Base-by-base conservation (phyloP, 2,888 invertebrate genomes). In the Cosmorhoe ocellata region DNA sequence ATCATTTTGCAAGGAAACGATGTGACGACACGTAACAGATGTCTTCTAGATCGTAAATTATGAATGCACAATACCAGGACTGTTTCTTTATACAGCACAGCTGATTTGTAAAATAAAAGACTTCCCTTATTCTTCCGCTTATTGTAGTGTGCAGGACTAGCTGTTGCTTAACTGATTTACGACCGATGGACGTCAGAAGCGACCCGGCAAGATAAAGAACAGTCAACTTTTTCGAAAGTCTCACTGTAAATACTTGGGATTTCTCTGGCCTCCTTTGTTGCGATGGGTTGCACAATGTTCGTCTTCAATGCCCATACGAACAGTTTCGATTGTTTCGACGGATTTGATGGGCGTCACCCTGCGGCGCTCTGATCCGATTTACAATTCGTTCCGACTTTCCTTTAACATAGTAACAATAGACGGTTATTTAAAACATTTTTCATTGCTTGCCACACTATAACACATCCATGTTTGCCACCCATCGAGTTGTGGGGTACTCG, bases 341-440 rank as follows among this genome's bases (percentile, higher is more conserved):
- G 66, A 74, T 72, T 72, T 71, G 77, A 77, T 82, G 81, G 86
- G 85, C 83, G 85, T 80, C 81, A 71, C 80, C 76, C 71, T 18
- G 18, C 4, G 74, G 67, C 67, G 71, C 64, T 74, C 66, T 84
- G 81, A 82, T 87, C 81, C 74, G 77, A 84, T 86, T 85, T 82
- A 80, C 77, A 78, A 89, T 88, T 89, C 81, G 86, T 88, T 85
- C 79, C 82, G 74, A 79, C 81, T 84, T 84, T 85, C 83, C 81
- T 84, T 79, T 74, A 74, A 60, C 61, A 56, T 63, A 63, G 53
- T 61, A 67, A 83, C 81, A 81, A 84, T 77, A 67, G 73, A 54
- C 36, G 49, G 51, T 59, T 55, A n/a, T n/a, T n/a, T n/a, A 68
- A 65, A 53, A 66, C 66, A 67, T 57, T 68, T 64, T 64, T 63